A percentile compares a stretch with the other conserved stretches of the same genome.
Evolutionary conservation across 2,113 vertebrate genomes (phyloP).

Genomic region (Eulemur rufifrons): DNA sequence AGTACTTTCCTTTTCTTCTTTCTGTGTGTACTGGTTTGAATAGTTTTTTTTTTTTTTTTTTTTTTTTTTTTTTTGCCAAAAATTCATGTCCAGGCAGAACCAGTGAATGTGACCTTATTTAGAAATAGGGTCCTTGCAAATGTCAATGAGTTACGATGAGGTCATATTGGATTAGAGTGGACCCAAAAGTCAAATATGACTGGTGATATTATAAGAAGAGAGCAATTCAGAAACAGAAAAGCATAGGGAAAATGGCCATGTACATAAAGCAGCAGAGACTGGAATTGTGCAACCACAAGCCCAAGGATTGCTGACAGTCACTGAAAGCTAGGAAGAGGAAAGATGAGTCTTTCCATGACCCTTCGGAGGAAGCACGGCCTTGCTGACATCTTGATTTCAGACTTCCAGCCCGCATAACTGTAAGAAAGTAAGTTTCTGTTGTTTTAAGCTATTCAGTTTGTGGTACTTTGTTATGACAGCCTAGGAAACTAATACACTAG

Average conservation of each 20-base stretch:
- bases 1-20: not conserved
- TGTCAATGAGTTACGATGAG: not conserved
- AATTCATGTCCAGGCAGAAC: not conserved
- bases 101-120: not conserved
- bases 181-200: not conserved
- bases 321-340: not conserved
- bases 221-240: not conserved
- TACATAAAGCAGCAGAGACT: not conserved
- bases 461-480: not conserved
- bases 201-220: not conserved
- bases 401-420: not conserved
- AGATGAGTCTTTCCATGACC: not conserved
- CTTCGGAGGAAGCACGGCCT: not conserved
- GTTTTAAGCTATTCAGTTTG: not conserved
- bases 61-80: fast-evolving
- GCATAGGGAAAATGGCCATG: not conserved
- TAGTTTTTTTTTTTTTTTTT: too few species aligned
- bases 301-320: not conserved
- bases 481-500: not conserved
- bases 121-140: not conserved
- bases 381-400: not conserved
- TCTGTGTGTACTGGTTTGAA: not conserved
- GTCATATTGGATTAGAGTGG: not conserved
- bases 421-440: not conserved
- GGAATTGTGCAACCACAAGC: fast-evolving